Percentiles rank a stretch among this genome's conserved stretches.
Conservation (phyloP, 2,113 vertebrate species). For the Tragelaphus scriptus region DNA sequence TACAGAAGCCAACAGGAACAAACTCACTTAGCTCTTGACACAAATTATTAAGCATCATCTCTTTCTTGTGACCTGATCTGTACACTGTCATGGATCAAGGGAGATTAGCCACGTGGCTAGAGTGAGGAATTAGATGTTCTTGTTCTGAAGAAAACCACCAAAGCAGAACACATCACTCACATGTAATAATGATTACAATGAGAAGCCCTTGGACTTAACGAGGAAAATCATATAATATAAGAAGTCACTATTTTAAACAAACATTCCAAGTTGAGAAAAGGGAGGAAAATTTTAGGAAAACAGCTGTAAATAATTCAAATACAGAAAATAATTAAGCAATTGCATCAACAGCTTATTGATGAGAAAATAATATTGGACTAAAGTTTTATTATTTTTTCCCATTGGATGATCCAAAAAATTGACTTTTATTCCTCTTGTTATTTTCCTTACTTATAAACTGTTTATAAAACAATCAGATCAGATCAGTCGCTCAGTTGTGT, state of each 20-base stretch:
- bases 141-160: constrained; percentile 5
- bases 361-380: neutral
- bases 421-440: neutral
- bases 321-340: neutral
- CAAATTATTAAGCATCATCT: constrained; percentile 56
- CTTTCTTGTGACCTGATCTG: constrained; percentile 45
- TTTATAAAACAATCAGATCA: constrained; percentile 15
- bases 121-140: constrained; percentile 41
- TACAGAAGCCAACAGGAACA: constrained; percentile 41
- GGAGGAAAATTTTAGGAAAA: neutral
- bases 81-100: constrained; percentile 1
- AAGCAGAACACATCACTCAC: neutral
- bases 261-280: neutral
- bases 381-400: neutral
- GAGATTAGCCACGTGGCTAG: constrained; percentile 10
- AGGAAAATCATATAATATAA: neutral
- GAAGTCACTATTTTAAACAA: constrained; percentile 6
- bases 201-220: neutral
- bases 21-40: constrained; percentile 61
- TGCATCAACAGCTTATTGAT: neutral
- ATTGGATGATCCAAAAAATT: neutral
- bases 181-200: neutral
- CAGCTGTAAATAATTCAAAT: neutral
- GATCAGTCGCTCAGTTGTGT: no score
- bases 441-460: neutral